Evolutionary conservation across 2,797 vertebrate species (phyloP), one percentile per base, ranked within the genome.

Genomic region (Miichthys miiuy): DNA sequence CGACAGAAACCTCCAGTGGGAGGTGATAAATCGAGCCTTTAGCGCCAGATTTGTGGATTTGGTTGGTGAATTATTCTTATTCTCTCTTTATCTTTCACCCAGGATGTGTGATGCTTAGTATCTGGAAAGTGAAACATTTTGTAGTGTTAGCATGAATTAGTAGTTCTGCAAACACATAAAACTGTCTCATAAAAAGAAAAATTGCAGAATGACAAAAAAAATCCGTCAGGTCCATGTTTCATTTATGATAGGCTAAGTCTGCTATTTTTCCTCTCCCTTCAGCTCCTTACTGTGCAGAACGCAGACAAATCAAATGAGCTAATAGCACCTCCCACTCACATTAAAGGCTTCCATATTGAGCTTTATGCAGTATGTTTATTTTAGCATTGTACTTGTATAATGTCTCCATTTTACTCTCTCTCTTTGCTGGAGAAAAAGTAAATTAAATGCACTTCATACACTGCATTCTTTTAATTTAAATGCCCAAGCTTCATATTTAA

Each of bases 291-390:
- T 52, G 42, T 46, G 14, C 12, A 52, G 47, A 70, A 20, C 18
- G 30, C 51, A 80, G 76, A 61, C 67, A 77, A 65, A 71, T 72
- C 70, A 83, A 65, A 65, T 10, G 56, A 62, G 27, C 47, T 50
- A 58, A 72, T 34, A 70, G 60, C 69, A 68, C 54, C 27, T 69
- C 79, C 77, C 23, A 73, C 79, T 75, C 71, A 61, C 47, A 48
- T 63, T 56, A 63, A 34, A 17, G 69, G 44, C 27, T 16, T 64
- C 6, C 41, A 69, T 67, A 42, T 63, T 58, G 25, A 51, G 21
- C 58, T 44, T 34, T 27, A 23, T 8, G 11, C 42, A 5, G 14
- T 46, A n/a, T 55, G 23, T 72, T 60, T 72, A 65, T 77, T 77
- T 52, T 10, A 14, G 62, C 0, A 64, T 16, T 68, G 57, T 72